Evolutionary conservation across 2,797 vertebrate genomes (phyloP).

Genomic region (Myripristis jacobus): DNA sequence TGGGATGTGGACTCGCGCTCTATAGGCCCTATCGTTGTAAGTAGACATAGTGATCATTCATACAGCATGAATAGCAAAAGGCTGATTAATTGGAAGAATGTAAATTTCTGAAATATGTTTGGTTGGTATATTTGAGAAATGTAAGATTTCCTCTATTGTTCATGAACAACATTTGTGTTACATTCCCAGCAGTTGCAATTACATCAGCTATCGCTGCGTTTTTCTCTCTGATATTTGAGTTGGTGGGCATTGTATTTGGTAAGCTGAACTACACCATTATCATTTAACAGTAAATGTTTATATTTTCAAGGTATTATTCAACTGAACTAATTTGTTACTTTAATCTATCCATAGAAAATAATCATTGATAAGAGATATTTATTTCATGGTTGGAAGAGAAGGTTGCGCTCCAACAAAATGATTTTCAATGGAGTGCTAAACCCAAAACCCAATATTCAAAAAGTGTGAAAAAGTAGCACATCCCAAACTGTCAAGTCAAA

Average conservation of each 20-base stretch:
- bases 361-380: no score
- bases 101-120: neutral
- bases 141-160: neutral
- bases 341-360: neutral
- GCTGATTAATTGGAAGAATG: no score
- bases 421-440: no score
- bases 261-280: constrained; percentile 25
- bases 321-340: neutral
- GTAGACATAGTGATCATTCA: constrained; percentile 27
- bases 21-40: constrained; percentile 76
- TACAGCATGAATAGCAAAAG: no score
- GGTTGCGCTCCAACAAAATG: no score
- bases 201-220: constrained; percentile 55
- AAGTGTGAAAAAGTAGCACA: no score
- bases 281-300: neutral
- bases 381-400: no score
- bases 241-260: constrained; percentile 65
- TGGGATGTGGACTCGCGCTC: constrained; percentile 69
- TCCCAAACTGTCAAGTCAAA: no score
- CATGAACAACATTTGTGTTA: constrained; percentile 10
- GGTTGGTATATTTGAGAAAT: neutral
- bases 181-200: constrained; percentile 58
- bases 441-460: no score
- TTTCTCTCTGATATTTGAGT: constrained; percentile 68
- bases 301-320: no score